Base-by-base conservation (phyloP, 2,797 vertebrate species). In the Chloroceryle inda region DNA sequence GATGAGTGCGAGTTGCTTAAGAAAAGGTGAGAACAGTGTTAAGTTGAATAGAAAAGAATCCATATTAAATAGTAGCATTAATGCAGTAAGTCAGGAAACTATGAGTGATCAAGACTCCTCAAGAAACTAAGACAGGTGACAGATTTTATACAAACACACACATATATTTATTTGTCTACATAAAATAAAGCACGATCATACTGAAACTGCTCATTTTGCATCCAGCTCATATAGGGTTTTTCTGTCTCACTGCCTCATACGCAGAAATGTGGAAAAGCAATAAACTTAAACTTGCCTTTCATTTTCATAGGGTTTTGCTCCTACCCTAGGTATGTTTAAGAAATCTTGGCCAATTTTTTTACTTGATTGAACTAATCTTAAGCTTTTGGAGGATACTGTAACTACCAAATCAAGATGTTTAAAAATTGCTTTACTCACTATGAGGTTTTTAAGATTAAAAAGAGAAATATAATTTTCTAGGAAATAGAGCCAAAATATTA, bases 1-100 rank as follows among this genome's bases (percentile, higher is more conserved):
- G 95, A 94, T 94, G 94, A 88, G 95, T 97, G 96, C 93, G 95
- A 96, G 94, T 94, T 95, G 67, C 91, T 95, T 94, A 86, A 96
- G 96, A 93, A 95, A 95, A 95, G 88, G 96, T 45, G 93, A 96
- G 96, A 97, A 96, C 35, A 95, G 88, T 79, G 91, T 71, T 89
- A 91, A 94, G 79, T 0, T 17, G 94, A 94, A 92, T 79, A 91
- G 88, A 96, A 82, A 95, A 87, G 80, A 93, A 82, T 85, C 86
- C 84, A 73, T 93, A 92, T 90, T 84, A 94, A 95, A 95, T 45
- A 69, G 88, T 85, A 86, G 67, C 77, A 76, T 90, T 94, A 92
- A 88, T 86, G 71, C 85, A 92, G 90, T 16, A 71, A 95, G 49
- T 44, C 71, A 84, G 76, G 47, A 82, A 94, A 44, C 21, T 61